phyloP scores from a whole-genome alignment of 2,888 invertebrate species.

The Lapara coniferarum region DNA sequence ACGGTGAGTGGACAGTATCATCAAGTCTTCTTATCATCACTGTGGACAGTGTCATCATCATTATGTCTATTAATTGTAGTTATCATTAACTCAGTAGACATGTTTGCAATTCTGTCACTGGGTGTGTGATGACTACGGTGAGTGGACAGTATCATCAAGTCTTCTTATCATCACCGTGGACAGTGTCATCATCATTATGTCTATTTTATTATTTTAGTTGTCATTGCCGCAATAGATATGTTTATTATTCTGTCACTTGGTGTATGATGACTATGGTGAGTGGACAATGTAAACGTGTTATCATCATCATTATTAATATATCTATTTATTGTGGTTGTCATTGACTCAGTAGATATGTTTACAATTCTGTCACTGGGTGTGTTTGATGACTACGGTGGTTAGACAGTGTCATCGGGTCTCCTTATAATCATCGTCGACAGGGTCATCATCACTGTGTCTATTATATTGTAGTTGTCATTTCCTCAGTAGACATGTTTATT shows the following conservation, averaged over 20 bases:
- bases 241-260: slow-evolving; percentile 27
- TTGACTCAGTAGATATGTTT: slow-evolving; percentile 34
- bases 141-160: neutral
- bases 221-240: slow-evolving; percentile 13
- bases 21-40: neutral
- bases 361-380: slow-evolving; percentile 38
- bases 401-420: neutral
- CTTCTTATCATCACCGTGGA: neutral
- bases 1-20: neutral
- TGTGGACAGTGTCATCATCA: neutral
- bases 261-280: slow-evolving; percentile 15
- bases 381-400: neutral
- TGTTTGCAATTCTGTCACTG: neutral
- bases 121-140: neutral
- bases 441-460: neutral
- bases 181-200: neutral
- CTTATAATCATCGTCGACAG: neutral
- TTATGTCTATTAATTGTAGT: neutral
- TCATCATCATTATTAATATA: too few species aligned
- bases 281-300: slow-evolving; percentile 4
- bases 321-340: slow-evolving; percentile 18
- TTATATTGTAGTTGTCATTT: neutral
- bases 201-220: neutral
- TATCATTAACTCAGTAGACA: neutral
- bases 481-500: neutral